Evolutionary conservation across 2,797 vertebrate genomes (phyloP).

Genomic region (Linurgus olivaceus): DNA sequence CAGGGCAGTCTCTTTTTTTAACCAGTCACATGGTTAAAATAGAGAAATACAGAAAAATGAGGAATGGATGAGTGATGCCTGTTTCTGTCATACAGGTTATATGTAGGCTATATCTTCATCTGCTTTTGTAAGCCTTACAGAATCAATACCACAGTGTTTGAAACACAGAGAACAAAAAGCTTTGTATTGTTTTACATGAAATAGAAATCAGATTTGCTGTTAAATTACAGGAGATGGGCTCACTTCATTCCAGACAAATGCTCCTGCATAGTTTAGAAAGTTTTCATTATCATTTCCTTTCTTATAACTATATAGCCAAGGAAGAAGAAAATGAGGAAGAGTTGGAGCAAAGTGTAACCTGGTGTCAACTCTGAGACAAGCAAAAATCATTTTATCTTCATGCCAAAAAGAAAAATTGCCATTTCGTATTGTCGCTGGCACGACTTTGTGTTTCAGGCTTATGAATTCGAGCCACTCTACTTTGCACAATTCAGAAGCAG

Average conservation of each 20-base stretch:
- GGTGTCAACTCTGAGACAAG: background rate
- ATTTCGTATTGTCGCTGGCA: background rate
- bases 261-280: background rate
- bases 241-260: background rate
- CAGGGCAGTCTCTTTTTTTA: background rate
- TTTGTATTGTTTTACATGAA: background rate
- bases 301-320: background rate
- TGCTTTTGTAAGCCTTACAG: background rate
- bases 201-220: background rate
- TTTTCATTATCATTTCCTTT: background rate
- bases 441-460: background rate
- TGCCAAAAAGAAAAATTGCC: background rate
- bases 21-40: background rate
- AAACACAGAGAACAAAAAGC: background rate
- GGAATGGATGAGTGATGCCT: background rate
- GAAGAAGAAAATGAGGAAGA: background rate
- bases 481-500: background rate
- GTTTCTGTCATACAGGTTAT: background rate
- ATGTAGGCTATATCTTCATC: background rate
- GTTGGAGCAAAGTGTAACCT: background rate
- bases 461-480: rapidly evolving
- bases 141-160: background rate
- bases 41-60: background rate
- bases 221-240: background rate
- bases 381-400: background rate